phyloP scores from a whole-genome alignment of 2,888 invertebrate genomes.

The Drosophila leonis region DNA sequence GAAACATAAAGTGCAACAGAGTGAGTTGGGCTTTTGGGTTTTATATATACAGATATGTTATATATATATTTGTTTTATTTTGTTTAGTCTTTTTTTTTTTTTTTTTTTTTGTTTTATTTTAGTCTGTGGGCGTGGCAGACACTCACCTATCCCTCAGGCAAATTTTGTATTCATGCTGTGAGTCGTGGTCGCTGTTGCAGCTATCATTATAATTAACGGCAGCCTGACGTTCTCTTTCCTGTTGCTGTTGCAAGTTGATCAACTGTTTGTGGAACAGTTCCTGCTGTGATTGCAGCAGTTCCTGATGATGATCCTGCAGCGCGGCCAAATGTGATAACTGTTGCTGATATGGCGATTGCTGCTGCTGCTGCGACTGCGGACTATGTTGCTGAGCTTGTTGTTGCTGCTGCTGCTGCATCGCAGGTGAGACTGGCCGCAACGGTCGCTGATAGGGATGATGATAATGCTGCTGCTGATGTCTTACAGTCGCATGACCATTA shows the following conservation, averaged over 20 bases:
- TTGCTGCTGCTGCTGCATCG: slow-evolving; percentile 42
- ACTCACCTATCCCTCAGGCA: slow-evolving; percentile 85
- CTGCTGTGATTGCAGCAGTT: slow-evolving; percentile 74
- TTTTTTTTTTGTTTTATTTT: background rate
- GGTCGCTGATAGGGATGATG: slow-evolving; percentile 75
- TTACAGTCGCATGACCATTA: slow-evolving; percentile 25
- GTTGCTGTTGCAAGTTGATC: slow-evolving; percentile 70
- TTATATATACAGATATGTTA: background rate
- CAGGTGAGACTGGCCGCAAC: slow-evolving; percentile 56
- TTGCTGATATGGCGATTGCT: slow-evolving; percentile 69
- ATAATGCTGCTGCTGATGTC: slow-evolving; percentile 55
- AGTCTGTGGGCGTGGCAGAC: slow-evolving; percentile 53
- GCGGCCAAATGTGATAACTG: slow-evolving; percentile 65
- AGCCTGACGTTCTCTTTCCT: slow-evolving; percentile 43
- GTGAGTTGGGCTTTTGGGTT: background rate
- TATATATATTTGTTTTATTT: background rate
- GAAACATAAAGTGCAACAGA: slow-evolving; percentile 1
- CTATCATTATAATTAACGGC: slow-evolving; percentile 62
- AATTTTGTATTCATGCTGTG: slow-evolving; percentile 82
- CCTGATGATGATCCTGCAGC: slow-evolving; percentile 71
- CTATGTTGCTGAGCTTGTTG: slow-evolving; percentile 30
- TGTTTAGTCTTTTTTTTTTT: background rate
- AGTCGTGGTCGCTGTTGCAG: slow-evolving; percentile 70
- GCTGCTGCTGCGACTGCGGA: slow-evolving; percentile 32
- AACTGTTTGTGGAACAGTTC: slow-evolving; percentile 80